A percentile compares a stretch with the other conserved stretches of the same genome.
These are phyloP conservation scores for Salarias fasciatus DNA, from an alignment of 2,797 vertebrate genomes.

Conservation along the genomic window DNA sequence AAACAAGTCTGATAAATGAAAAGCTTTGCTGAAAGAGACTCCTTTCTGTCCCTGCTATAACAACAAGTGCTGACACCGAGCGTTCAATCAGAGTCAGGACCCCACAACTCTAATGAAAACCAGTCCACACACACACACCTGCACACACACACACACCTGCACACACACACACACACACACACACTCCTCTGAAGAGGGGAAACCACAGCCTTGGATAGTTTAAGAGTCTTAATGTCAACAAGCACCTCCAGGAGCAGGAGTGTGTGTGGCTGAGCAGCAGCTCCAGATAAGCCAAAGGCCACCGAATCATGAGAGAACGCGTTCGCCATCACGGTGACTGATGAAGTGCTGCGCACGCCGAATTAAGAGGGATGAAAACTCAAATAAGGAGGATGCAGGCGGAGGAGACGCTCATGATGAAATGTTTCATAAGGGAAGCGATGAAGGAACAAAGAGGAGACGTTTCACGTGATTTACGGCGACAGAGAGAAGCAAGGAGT, in stretches of 20 bases:
- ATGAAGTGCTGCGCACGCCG: conserved; percentile 30
- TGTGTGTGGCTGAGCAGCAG: conserved; percentile 52
- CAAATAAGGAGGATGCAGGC: conserved; percentile 7
- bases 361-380: conserved; percentile 21
- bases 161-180: not conserved
- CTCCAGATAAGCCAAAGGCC: conserved; percentile 58
- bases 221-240: conserved; percentile 64
- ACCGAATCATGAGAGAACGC: conserved; percentile 58
- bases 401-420: conserved; percentile 13
- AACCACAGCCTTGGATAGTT: conserved; percentile 48
- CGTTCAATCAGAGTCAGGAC: too few species aligned
- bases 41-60: too few species aligned
- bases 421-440: conserved; percentile 24
- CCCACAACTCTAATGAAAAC: too few species aligned
- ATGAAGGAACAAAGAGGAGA: not conserved
- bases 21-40: too few species aligned
- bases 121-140: too few species aligned
- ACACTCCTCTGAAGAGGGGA: conserved; percentile 17
- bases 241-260: conserved; percentile 53
- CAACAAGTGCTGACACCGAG: too few species aligned
- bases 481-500: not conserved
- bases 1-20: too few species aligned
- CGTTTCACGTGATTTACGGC: conserved; percentile 7
- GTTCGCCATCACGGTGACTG: conserved; percentile 22
- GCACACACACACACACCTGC: too few species aligned